Evolutionary conservation across 2,113 vertebrate species (phyloP), one percentile per base, ranked within the genome.

Genomic region (Syngnathoides biaculeatus): DNA sequence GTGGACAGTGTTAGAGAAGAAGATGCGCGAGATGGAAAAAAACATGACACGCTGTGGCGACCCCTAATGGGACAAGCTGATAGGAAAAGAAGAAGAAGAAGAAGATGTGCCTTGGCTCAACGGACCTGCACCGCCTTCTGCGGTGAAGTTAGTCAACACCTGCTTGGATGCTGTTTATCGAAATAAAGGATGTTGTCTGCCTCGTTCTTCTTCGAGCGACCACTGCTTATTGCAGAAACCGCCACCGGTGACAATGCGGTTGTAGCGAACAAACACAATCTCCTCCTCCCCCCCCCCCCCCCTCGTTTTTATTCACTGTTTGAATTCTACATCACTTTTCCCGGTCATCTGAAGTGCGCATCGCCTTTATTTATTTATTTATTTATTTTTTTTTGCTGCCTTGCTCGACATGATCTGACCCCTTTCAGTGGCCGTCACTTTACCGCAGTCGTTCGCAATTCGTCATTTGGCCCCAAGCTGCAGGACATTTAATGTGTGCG

Each of bases 81-180:
- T n/a, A n/a, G n/a, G n/a, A n/a, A n/a, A n/a, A n/a, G n/a, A n/a
- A n/a, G n/a, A n/a, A n/a, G n/a, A n/a, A n/a, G n/a, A n/a, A n/a
- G n/a, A n/a, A n/a, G n/a, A n/a, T n/a, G n/a, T n/a, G n/a, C n/a
- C n/a, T n/a, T n/a, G n/a, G n/a, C n/a, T n/a, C n/a, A n/a, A n/a
- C n/a, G n/a, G n/a, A n/a, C 71, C 48, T 47, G 66, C 59, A 35
- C 55, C 73, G 69, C 62, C 68, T 27, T 65, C 67, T 42, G 60
- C 73, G 69, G 58, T 69, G 13, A 9, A 22, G 20, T 55, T 22
- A 24, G 26, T 55, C 3, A 55, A 55, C 22, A 55, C 4, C 22
- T 11, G 24, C 20, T 55, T 22, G 19, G 19, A n/a, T 50, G 19
- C 2, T 50, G n/a, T 50, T 50, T 50, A 20, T 10, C 4, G 22